Evolutionary conservation across 2,113 vertebrate species (phyloP).

Genomic region (Peromyscus polionotus): DNA sequence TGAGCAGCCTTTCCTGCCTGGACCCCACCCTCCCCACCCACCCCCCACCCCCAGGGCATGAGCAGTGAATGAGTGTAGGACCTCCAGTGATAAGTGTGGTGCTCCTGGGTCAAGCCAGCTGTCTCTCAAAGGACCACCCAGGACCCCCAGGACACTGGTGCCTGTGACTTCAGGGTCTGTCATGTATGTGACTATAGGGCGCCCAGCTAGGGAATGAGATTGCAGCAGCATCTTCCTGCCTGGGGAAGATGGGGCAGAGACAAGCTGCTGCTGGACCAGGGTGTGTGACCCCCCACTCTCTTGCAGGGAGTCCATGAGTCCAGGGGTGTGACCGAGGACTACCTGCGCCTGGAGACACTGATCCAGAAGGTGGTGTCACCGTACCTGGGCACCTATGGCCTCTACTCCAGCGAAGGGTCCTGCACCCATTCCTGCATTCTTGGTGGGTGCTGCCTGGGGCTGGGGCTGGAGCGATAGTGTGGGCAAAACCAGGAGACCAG

Average conservation of each 20-base stretch:
- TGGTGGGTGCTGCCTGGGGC: constrained; percentile 86
- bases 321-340: constrained; percentile 94
- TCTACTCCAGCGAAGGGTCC: constrained; percentile 92
- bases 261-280: neutral
- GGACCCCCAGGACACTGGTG: neutral
- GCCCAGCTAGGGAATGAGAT: rapidly evolving
- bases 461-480: neutral
- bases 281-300: neutral
- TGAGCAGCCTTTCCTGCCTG: neutral
- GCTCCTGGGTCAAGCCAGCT: neutral
- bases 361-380: constrained; percentile 98
- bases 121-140: neutral
- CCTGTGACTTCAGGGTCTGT: no score
- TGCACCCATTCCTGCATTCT: constrained; percentile 92
- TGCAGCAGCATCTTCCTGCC: no score
- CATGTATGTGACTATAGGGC: neutral
- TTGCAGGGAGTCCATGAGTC: constrained; percentile 96
- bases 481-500: neutral
- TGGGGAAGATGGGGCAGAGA: no score
- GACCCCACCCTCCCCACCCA: neutral
- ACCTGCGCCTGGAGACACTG: constrained; percentile 95
- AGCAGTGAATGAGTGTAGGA: no score
- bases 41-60: neutral
- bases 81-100: no score
- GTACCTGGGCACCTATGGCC: constrained; percentile 95